Base-by-base conservation (phyloP, 2,888 invertebrate species). In the Blomia tropicalis region DNA sequence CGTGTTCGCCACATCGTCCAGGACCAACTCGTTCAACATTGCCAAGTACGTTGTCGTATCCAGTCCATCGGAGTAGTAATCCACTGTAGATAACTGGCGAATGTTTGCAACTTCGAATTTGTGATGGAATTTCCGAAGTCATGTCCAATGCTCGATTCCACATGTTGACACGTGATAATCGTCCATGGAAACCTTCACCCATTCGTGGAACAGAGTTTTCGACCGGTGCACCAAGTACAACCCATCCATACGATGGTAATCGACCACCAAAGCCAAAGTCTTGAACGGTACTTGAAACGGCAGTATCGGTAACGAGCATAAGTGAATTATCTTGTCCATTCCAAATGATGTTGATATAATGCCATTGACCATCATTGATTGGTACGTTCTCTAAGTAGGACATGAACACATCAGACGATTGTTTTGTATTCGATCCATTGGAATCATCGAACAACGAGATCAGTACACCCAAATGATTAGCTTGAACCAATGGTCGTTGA, bases 341-440 rank as follows among this genome's bases (percentile, higher is more conserved):
- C 92, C 93, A 93, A n/a, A 90, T 85, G 60, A 95, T 79, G 43
- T 90, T 89, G 31, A 92, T 83, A 71, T 92, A 91, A 77, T 93
- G 92, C 93, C 93, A 93, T 72, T 89, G 89, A 2, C 91, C 92
- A 71, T 93, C 92, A 71, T 92, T 93, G 23, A 93, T 84, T 0
- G 89, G 89, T 1, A 91, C 87, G 70, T 87, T 90, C 74, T 89
- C 87, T 60, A 87, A 82, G 75, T 90, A 91, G 69, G 88, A 86
- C 44, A 91, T 76, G 75, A 90, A 91, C 0, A 88, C 85, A 70
- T 90, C 89, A 74, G 87, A 86, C 11, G 87, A 75, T 54, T 54
- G 64, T 43, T 59, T 36, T n/a, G 51, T 14, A 25, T 7, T 11
- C 7, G 51, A 7, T 7, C 51, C 51, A 47, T 47, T 27, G 41